Evolutionary conservation across 2,888 invertebrate genomes (phyloP).

Genomic region (Mesochorus sp.): DNA sequence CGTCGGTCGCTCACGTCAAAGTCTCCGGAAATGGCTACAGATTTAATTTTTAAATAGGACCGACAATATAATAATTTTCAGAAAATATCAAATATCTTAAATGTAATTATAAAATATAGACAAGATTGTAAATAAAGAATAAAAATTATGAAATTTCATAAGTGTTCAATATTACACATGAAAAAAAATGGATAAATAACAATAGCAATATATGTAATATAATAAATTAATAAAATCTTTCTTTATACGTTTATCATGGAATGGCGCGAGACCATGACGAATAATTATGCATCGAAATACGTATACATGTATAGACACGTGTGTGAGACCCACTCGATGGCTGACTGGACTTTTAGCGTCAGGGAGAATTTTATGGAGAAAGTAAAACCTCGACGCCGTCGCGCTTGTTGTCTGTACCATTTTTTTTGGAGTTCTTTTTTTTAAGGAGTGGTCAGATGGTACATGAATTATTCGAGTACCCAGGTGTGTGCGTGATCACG

Average conservation of each 20-base stretch:
- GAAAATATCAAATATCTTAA: too few species aligned
- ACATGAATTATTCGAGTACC: constrained; percentile 17
- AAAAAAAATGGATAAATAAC: too few species aligned
- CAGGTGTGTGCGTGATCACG: neutral
- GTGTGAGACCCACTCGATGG: neutral
- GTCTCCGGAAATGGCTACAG: constrained; percentile 81
- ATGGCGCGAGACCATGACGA: too few species aligned
- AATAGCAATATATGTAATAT: constrained; percentile 14
- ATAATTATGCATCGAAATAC: too few species aligned
- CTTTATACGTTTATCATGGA: too few species aligned
- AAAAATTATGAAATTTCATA: constrained; percentile 11
- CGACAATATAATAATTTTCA: constrained; percentile 7
- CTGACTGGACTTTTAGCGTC: constrained; percentile 50
- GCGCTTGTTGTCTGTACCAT: constrained; percentile 39
- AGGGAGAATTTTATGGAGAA: constrained; percentile 70
- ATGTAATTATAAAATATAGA: too few species aligned
- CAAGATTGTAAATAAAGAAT: too few species aligned
- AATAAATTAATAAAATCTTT: too few species aligned
- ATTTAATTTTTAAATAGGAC: constrained; percentile 73
- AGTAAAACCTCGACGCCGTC: constrained; percentile 68
- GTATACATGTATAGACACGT: too few species aligned
- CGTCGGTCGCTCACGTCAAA: constrained; percentile 83
- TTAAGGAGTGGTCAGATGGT: constrained; percentile 47
- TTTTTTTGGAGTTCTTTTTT: constrained; percentile 22
- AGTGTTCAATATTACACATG: too few species aligned